phyloP scores from a whole-genome alignment of 2,113 vertebrate genomes.

The Plecturocebus donacophilus region DNA sequence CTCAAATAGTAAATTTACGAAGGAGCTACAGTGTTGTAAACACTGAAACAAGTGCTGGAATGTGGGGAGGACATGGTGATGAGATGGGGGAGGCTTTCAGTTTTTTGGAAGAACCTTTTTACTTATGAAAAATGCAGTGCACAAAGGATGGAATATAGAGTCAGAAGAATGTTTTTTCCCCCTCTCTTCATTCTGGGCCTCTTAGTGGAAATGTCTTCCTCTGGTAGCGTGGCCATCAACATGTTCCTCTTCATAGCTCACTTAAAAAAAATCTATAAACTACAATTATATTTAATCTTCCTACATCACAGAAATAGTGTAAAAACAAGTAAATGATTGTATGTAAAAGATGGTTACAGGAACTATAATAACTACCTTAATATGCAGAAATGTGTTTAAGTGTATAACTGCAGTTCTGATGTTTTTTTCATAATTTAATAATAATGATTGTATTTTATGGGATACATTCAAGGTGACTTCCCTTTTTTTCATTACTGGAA shows the following conservation, averaged over 20 bases:
- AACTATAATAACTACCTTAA: not conserved
- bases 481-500: not conserved
- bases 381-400: not conserved
- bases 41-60: not conserved
- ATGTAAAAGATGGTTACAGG: not conserved
- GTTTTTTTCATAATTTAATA: constrained; percentile 4
- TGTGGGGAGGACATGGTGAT: not conserved
- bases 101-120: not conserved
- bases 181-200: not conserved
- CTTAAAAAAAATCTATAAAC: not conserved
- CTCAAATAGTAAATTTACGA: not conserved
- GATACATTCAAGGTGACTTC: not conserved
- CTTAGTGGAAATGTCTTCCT: not conserved
- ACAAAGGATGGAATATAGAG: not conserved
- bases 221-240: not conserved
- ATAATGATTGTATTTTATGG: not conserved
- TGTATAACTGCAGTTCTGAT: not conserved
- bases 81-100: not conserved
- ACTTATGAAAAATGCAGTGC: not conserved
- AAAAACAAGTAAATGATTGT: not conserved
- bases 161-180: not conserved
- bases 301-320: not conserved
- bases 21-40: not conserved
- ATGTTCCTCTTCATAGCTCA: not conserved
- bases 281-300: not conserved